Conservation (phyloP, 2,888 invertebrate genomes). For the Ormyrus rosae region DNA sequence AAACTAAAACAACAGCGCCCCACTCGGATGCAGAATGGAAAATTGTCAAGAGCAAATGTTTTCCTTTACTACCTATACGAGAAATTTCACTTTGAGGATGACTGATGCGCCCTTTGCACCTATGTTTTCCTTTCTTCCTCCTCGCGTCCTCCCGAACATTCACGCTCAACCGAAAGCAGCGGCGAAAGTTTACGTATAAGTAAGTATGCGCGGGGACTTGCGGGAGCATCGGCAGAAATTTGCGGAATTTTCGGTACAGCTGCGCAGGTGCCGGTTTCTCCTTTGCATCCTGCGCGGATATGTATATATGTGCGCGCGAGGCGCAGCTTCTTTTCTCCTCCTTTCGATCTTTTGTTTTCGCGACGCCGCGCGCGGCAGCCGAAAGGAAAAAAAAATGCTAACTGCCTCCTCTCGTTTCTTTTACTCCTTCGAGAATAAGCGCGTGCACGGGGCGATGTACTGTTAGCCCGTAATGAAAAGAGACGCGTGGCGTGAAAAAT, state of each 20-base stretch:
- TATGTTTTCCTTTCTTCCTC: neutral
- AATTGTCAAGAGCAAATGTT: neutral
- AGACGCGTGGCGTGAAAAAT: neutral
- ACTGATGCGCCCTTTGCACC: neutral
- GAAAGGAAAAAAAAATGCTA: constrained; percentile 25
- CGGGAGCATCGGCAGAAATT: constrained; percentile 22
- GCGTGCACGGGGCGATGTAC: neutral
- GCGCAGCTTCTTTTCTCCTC: constrained; percentile 4
- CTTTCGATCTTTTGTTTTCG: constrained; percentile 32
- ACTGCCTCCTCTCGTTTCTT: constrained; percentile 11
- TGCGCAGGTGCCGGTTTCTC: constrained; percentile 21
- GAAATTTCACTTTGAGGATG: neutral
- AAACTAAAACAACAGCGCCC: neutral
- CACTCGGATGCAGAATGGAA: neutral
- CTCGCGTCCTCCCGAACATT: no score
- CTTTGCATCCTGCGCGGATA: constrained; percentile 6
- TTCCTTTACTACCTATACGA: neutral
- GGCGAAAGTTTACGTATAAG: neutral
- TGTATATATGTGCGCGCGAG: neutral
- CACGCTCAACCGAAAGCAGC: no score
- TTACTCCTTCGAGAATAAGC: neutral
- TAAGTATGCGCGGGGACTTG: neutral
- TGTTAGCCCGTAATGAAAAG: neutral
- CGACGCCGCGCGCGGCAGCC: constrained; percentile 3
- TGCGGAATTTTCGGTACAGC: constrained; percentile 41